These are phyloP conservation scores for Eulemur rufifrons DNA, from an alignment of 2,113 vertebrate genomes.

Conservation along the genomic window DNA sequence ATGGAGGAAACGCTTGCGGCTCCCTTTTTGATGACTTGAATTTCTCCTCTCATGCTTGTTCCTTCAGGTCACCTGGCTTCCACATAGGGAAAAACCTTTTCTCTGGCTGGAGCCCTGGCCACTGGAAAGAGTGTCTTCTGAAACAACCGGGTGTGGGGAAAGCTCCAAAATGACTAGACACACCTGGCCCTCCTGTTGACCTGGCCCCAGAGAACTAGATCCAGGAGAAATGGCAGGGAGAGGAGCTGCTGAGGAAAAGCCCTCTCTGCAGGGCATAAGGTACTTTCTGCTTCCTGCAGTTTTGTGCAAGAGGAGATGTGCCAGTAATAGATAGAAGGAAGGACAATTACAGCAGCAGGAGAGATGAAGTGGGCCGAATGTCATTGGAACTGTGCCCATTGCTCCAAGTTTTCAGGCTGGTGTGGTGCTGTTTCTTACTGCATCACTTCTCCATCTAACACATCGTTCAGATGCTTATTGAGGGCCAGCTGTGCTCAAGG, in stretches of 20 bases:
- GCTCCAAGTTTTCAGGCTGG: neutral
- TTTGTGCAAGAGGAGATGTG: neutral
- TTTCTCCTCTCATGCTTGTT: neutral
- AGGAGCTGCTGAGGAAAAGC: neutral
- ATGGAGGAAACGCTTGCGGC: neutral
- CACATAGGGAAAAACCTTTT: neutral
- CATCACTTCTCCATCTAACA: neutral
- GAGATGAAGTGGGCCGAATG: neutral
- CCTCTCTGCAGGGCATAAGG: neutral
- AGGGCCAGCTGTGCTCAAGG: neutral
- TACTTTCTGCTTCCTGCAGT: neutral
- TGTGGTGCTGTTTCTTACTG: neutral
- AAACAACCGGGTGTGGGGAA: neutral
- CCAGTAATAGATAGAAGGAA: neutral
- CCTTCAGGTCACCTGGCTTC: neutral
- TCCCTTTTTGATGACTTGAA: neutral
- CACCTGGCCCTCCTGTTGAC: neutral
- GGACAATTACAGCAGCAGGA: neutral
- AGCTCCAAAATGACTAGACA: neutral
- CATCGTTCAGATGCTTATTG: neutral
- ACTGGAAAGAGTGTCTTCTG: neutral
- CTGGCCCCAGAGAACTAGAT: neutral
- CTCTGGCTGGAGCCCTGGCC: neutral
- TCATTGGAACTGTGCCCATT: neutral
- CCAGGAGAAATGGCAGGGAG: neutral